These are phyloP conservation scores for Tinea pellionella DNA, from an alignment of 2,888 invertebrate genomes.

Conservation along the genomic window DNA sequence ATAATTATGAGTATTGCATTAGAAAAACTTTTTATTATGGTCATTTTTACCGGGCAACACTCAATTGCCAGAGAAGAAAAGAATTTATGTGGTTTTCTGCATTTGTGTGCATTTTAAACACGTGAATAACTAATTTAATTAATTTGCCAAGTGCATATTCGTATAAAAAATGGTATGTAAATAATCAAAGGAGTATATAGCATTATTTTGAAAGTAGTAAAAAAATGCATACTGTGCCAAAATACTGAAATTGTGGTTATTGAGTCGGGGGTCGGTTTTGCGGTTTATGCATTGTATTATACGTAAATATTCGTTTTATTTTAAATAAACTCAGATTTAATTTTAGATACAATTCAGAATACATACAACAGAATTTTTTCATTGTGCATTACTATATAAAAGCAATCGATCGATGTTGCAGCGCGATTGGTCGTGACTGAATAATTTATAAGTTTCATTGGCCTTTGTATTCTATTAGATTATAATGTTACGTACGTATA, in stretches of 20 bases:
- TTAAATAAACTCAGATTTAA: too few species aligned
- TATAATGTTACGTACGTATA: too few species aligned
- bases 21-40: too few species aligned
- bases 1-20: too few species aligned
- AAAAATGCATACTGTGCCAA: not conserved
- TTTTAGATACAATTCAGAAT: too few species aligned
- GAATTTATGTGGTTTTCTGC: too few species aligned
- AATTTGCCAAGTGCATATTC: not conserved
- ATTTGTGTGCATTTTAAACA: not conserved
- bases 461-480: too few species aligned
- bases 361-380: too few species aligned
- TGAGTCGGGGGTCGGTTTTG: not conserved
- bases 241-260: not conserved
- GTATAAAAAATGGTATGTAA: not conserved
- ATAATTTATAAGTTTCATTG: too few species aligned
- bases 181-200: constrained; percentile 13
- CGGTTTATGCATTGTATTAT: not conserved
- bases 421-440: constrained; percentile 12
- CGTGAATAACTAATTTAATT: not conserved
- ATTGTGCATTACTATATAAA: too few species aligned
- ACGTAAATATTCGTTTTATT: too few species aligned
- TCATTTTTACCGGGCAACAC: not conserved
- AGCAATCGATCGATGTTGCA: constrained; percentile 11
- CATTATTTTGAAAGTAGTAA: not conserved
- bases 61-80: not conserved